Conservation (phyloP, 2,888 invertebrate species). For the Tanypteryx hageni region DNA sequence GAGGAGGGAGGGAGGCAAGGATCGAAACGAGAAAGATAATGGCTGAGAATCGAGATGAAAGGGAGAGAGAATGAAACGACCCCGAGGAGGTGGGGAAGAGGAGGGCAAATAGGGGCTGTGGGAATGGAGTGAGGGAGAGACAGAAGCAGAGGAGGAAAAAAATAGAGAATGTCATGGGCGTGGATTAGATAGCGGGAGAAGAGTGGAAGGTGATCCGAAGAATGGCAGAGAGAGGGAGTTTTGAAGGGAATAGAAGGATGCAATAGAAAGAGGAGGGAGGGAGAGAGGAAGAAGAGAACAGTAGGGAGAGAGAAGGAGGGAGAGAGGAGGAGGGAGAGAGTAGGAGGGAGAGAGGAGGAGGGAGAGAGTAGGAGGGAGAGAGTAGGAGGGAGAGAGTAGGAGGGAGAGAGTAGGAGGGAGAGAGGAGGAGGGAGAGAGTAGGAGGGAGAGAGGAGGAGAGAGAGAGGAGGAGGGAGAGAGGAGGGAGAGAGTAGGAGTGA, state of each 20-base stretch:
- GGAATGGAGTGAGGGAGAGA: not conserved
- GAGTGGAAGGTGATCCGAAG: not conserved
- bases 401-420: too few relatives aligned
- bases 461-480: not conserved
- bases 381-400: not conserved
- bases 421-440: too few relatives aligned
- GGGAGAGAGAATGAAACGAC: not conserved
- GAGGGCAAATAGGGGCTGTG: not conserved
- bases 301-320: conserved; percentile 22
- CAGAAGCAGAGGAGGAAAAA: not conserved
- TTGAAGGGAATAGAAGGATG: not conserved
- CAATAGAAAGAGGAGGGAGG: not conserved
- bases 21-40: conserved; percentile 34
- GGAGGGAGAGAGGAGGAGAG: not conserved
- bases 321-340: not conserved
- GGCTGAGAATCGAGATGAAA: not conserved
- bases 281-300: too few relatives aligned
- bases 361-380: not conserved
- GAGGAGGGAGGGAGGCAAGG: not conserved
- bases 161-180: conserved; percentile 10
- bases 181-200: conserved; percentile 5
- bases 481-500: not conserved
- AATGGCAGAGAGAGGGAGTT: conserved; percentile 20
- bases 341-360: not conserved
- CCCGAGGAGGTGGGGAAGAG: not conserved